Conservation (phyloP, 2,113 vertebrate genomes). For the Aythya baeri region DNA sequence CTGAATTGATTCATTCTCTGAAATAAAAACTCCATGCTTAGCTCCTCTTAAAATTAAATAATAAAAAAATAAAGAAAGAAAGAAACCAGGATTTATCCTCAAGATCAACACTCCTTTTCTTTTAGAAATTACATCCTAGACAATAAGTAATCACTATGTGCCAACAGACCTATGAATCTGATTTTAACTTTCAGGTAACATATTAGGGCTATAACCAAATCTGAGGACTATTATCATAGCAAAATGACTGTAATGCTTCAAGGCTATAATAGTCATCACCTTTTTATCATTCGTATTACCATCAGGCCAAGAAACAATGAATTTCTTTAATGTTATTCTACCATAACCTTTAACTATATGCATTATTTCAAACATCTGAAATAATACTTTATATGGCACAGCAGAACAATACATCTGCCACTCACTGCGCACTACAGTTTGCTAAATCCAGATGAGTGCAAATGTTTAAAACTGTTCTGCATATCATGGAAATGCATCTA, state of each 20-base stretch:
- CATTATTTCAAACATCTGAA: constrained; percentile 42
- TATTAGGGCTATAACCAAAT: constrained; percentile 55
- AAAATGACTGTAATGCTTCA: constrained; percentile 67
- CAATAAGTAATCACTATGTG: constrained; percentile 33
- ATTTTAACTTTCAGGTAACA: constrained; percentile 65
- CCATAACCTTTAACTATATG: constrained; percentile 56
- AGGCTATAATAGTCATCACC: constrained; percentile 47
- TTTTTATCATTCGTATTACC: constrained; percentile 59
- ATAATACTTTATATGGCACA: constrained; percentile 29
- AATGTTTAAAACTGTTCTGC: background rate
- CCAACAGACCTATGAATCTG: constrained; percentile 18
- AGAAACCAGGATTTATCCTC: background rate
- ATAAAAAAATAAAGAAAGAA: background rate
- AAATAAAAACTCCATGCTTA: background rate
- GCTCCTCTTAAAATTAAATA: background rate
- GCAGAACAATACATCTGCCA: constrained; percentile 17
- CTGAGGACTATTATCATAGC: constrained; percentile 62
- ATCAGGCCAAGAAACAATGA: constrained; percentile 37
- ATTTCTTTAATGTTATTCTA: constrained; percentile 50
- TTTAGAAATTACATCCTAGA: constrained; percentile 25
- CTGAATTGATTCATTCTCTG: background rate
- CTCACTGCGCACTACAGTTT: background rate
- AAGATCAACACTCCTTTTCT: background rate
- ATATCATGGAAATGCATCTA: background rate
- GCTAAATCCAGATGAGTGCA: background rate